These are phyloP conservation scores for Pseudococcus longispinus DNA, from an alignment of 2,888 invertebrate genomes.

Conservation along the genomic window DNA sequence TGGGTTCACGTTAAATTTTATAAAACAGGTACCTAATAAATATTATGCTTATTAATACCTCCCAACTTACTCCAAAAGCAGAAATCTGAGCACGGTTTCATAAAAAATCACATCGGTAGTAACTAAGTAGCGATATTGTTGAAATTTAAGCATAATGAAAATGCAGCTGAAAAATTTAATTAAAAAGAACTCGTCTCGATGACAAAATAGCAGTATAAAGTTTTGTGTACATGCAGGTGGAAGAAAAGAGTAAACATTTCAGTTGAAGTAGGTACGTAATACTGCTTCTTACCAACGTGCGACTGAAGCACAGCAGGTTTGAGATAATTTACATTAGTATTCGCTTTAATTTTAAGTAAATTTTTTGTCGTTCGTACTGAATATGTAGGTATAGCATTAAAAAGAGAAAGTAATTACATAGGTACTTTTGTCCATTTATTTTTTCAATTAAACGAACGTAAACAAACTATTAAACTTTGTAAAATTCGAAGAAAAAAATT, in stretches of 20 bases:
- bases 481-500: too few relatives aligned
- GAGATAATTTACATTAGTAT: background rate
- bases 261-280: background rate
- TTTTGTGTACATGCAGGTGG: background rate
- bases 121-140: background rate
- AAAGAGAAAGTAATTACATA: background rate
- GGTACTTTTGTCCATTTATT: background rate
- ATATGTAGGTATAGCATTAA: background rate
- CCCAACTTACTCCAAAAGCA: too few relatives aligned
- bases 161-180: background rate
- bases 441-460: background rate
- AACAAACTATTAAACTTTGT: too few relatives aligned
- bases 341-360: background rate
- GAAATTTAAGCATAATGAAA: background rate
- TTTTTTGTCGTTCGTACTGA: background rate
- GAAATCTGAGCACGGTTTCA: background rate
- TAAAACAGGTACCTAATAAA: too few relatives aligned
- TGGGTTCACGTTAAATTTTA: too few relatives aligned
- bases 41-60: too few relatives aligned
- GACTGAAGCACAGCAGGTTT: background rate
- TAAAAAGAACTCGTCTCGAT: background rate
- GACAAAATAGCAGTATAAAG: background rate
- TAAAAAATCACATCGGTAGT: background rate
- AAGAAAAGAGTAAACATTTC: background rate
- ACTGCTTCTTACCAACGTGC: background rate